These are phyloP conservation scores for Drosophila parabipectinata DNA, from an alignment of 1,140 invertebrate genomes.

Conservation along the genomic window DNA sequence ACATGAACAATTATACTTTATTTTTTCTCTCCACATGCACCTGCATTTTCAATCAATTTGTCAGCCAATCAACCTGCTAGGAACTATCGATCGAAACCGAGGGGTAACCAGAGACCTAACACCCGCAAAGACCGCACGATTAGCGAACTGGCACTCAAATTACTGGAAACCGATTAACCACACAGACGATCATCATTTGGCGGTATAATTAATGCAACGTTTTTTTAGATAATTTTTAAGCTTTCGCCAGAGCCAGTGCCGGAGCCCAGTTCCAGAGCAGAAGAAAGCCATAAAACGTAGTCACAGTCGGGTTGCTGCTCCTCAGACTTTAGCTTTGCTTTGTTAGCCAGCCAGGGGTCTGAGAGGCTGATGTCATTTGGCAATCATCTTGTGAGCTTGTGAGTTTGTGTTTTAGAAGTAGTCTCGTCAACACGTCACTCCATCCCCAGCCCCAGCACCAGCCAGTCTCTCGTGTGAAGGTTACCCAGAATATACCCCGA, in stretches of 20 bases:
- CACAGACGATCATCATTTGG: constrained; percentile 31
- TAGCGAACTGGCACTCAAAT: constrained; percentile 35
- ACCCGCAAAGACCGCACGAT: constrained; percentile 42
- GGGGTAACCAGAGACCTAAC: constrained; percentile 23
- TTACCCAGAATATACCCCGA: constrained; percentile 48
- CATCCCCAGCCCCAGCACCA: not conserved
- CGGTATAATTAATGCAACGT: constrained; percentile 29
- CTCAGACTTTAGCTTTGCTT: constrained; percentile 22
- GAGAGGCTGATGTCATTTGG: constrained; percentile 72
- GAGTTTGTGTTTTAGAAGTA: constrained; percentile 52
- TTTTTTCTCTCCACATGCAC: constrained; percentile 16
- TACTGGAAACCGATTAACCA: constrained; percentile 46
- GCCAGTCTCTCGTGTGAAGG: constrained; percentile 52
- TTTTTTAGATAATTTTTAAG: constrained; percentile 30
- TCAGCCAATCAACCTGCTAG: constrained; percentile 55
- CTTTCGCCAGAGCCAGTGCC: constrained; percentile 44
- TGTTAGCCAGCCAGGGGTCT: constrained; percentile 41
- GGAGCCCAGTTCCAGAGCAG: constrained; percentile 20
- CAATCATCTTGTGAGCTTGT: constrained; percentile 56
- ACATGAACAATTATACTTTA: constrained; percentile 52
- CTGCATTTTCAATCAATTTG: constrained; percentile 46
- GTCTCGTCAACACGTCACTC: constrained; percentile 56
- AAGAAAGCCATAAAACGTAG: constrained; percentile 48
- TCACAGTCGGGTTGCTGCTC: constrained; percentile 24
- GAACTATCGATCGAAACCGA: constrained; percentile 7